phyloP scores from a whole-genome alignment of 2,113 vertebrate species.

The Podarcis muralis region DNA sequence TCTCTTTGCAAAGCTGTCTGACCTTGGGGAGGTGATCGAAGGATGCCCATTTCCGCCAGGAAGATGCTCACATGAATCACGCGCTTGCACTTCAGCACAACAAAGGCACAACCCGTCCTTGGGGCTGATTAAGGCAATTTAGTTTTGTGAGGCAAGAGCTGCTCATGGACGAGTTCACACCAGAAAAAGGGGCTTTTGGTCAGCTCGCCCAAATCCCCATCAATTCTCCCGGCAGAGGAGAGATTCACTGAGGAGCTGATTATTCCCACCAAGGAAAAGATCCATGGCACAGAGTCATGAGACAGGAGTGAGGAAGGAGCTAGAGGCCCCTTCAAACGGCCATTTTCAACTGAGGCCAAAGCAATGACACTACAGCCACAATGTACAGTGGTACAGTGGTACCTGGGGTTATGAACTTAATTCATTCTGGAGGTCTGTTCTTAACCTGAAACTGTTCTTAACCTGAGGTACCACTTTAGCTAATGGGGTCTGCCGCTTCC shows the following conservation, averaged over 20 bases:
- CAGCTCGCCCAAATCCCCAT: not conserved
- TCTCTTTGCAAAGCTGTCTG: not conserved
- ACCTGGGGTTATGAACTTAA: no score
- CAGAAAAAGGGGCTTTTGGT: not conserved
- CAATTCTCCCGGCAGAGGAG: constrained; percentile 18
- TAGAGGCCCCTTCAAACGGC: not conserved
- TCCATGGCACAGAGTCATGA: not conserved
- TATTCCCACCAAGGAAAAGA: fast-evolving
- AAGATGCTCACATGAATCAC: constrained; percentile 48
- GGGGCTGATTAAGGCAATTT: constrained; percentile 10
- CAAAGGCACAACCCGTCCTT: constrained; percentile 22
- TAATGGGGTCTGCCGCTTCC: no score
- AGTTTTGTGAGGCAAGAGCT: not conserved
- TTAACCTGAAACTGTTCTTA: no score
- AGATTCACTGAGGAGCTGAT: not conserved
- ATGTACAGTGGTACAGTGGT: no score
- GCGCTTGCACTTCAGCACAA: constrained; percentile 30
- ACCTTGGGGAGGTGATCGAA: constrained; percentile 44
- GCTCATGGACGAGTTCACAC: constrained; percentile 18
- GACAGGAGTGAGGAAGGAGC: no score
- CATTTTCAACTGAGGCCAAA: not conserved
- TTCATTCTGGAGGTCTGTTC: no score
- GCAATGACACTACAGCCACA: not conserved
- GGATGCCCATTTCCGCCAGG: constrained; percentile 41
- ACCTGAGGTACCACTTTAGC: no score